Evolutionary conservation across 1,140 invertebrate species (phyloP).

Genomic region (Heterodera carotae): DNA sequence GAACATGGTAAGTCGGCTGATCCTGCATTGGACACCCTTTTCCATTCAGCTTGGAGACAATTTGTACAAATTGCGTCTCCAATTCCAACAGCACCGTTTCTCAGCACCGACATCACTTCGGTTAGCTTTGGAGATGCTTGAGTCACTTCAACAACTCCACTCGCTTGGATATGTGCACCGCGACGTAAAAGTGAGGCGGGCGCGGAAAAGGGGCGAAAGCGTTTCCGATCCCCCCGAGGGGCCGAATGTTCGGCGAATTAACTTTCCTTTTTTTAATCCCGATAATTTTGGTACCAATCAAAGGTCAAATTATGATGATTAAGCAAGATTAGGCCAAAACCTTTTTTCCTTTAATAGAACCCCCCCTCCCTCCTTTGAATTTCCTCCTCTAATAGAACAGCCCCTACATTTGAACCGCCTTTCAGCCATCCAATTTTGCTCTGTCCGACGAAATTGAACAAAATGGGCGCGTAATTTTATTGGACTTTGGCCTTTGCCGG

Average conservation of each 20-base stretch:
- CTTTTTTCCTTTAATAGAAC: too few relatives aligned
- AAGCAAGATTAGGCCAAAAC: too few relatives aligned
- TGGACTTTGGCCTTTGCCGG: constrained; percentile 63
- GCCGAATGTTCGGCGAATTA: too few relatives aligned
- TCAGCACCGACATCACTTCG: constrained; percentile 58
- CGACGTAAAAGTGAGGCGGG: constrained; percentile 53
- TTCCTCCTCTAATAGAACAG: too few relatives aligned
- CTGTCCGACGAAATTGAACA: constrained; percentile 42
- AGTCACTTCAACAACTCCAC: constrained; percentile 57
- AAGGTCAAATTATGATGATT: too few relatives aligned
- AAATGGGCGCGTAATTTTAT: constrained; percentile 43
- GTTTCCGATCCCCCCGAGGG: too few relatives aligned
- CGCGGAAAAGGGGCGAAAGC: background rate
- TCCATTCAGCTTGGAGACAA: constrained; percentile 60
- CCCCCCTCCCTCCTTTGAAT: too few relatives aligned
- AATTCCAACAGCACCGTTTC: constrained; percentile 63
- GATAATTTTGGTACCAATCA: too few relatives aligned
- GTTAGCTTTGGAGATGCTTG: constrained; percentile 54
- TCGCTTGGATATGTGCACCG: constrained; percentile 57
- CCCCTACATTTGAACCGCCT: background rate
- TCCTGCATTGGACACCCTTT: background rate
- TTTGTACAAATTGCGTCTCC: constrained; percentile 52
- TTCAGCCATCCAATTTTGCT: constrained; percentile 63
- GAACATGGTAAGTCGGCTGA: constrained; percentile 46
- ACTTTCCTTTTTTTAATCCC: too few relatives aligned